Conservation (phyloP, 30 jellyfish, hydroid and myxozoan genomes). For the Mastigias papua region DNA sequence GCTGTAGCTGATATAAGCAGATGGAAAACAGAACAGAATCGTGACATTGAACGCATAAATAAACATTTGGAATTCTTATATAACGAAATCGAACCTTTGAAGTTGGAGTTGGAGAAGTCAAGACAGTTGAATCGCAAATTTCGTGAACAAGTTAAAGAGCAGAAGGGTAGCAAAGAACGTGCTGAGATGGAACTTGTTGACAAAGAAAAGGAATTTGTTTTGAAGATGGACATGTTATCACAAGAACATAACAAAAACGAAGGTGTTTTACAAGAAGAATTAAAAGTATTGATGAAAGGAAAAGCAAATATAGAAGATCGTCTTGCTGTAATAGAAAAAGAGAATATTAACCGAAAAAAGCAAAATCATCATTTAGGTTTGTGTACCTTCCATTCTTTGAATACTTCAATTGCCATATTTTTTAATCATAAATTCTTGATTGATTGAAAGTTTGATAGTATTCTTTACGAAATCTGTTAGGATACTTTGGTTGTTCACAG, state of each 20-base stretch:
- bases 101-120: conserved; percentile 44
- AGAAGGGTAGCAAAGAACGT: conserved; percentile 7
- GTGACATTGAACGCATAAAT: conserved; percentile 76
- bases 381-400: neutral
- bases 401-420: no score
- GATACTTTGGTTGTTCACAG: no score
- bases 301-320: conserved; percentile 1
- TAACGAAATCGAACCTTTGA: conserved; percentile 72
- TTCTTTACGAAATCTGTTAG: no score
- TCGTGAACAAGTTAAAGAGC: conserved; percentile 45
- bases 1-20: conserved; percentile 75
- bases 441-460: no score
- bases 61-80: conserved; percentile 70
- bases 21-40: conserved; percentile 85
- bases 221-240: neutral
- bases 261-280: conserved; percentile 19
- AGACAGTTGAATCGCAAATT: conserved; percentile 22
- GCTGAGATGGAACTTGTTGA: conserved; percentile 14
- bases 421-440: no score
- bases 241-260: conserved; percentile 15
- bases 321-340: conserved; percentile 25
- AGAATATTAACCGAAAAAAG: neutral
- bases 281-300: conserved; percentile 2
- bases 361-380: conserved; percentile 38
- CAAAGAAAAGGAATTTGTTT: conserved; percentile 9